Conservation (phyloP, 2,113 vertebrate genomes). For the Salvelinus sp. region DNA sequence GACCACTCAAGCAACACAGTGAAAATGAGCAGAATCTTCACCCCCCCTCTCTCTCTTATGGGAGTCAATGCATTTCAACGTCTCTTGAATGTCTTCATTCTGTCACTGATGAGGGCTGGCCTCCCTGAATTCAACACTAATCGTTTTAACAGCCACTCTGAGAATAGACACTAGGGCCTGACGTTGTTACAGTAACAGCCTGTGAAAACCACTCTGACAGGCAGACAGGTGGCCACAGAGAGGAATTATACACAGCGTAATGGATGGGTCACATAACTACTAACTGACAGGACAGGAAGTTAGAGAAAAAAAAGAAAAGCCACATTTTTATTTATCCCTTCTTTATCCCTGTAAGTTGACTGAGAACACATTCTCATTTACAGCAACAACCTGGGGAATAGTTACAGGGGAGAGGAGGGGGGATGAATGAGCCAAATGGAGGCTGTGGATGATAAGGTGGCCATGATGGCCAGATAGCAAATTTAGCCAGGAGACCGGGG, state of each 20-base stretch:
- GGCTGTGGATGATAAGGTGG: too few relatives aligned
- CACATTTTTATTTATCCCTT: too few relatives aligned
- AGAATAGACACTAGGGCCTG: conserved; percentile 39
- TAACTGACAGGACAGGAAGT: conserved; percentile 54
- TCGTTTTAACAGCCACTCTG: conserved; percentile 56
- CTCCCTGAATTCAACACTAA: conserved; percentile 44
- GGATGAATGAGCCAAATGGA: too few relatives aligned
- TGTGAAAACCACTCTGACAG: conserved; percentile 54
- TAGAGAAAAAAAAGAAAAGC: conserved; percentile 2
- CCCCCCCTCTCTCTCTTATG: neutral
- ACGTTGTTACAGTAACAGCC: conserved; percentile 31
- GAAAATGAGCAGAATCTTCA: conserved; percentile 3
- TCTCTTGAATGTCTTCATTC: conserved; percentile 44
- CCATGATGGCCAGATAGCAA: too few relatives aligned
- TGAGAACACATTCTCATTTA: too few relatives aligned
- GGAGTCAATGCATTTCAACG: conserved; percentile 24
- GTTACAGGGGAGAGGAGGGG: too few relatives aligned
- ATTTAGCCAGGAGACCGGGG: too few relatives aligned
- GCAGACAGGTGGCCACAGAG: conserved; percentile 43
- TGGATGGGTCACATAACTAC: conserved; percentile 55
- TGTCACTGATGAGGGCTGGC: conserved; percentile 49
- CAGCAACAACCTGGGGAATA: too few relatives aligned
- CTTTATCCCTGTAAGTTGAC: too few relatives aligned
- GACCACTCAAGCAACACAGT: neutral
- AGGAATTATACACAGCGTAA: conserved; percentile 61